phyloP scores from a whole-genome alignment of 2,113 vertebrate species.

The Paradisaea rubra region DNA sequence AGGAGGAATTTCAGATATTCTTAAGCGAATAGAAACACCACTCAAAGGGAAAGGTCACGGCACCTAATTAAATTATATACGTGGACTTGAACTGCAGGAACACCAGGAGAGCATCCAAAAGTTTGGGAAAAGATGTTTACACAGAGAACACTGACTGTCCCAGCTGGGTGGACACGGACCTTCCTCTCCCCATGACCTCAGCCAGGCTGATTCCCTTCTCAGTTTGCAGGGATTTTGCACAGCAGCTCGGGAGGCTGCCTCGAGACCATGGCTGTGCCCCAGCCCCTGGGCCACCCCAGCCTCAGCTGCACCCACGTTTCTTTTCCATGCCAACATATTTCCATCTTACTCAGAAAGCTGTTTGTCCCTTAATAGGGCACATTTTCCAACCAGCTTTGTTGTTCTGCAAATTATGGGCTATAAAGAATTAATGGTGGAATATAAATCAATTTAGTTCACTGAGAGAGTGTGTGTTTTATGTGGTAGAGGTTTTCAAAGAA shows the following conservation, averaged over 20 bases:
- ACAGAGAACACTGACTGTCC: accelerated
- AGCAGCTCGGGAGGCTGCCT: background rate
- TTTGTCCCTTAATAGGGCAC: background rate
- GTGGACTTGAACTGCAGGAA: background rate
- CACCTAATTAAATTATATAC: background rate
- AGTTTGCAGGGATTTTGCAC: accelerated
- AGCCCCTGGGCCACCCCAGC: background rate
- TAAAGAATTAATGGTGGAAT: constrained; percentile 50
- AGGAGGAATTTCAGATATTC: background rate
- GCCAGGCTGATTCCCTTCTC: background rate
- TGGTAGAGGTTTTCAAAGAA: constrained; percentile 49
- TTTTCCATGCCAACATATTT: background rate
- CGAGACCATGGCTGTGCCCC: accelerated
- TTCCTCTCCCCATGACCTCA: background rate
- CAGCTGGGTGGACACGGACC: accelerated
- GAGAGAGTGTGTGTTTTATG: background rate
- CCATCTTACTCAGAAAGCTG: background rate
- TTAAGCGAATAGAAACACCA: background rate
- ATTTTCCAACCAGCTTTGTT: background rate
- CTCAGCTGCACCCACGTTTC: background rate
- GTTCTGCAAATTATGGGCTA: constrained; percentile 41
- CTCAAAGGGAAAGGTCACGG: background rate
- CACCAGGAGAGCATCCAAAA: background rate
- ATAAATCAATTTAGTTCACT: constrained; percentile 49
- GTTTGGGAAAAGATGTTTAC: background rate